Conservation (phyloP, 92 coral and sea anemone species). For the Paragorgia papillata region DNA sequence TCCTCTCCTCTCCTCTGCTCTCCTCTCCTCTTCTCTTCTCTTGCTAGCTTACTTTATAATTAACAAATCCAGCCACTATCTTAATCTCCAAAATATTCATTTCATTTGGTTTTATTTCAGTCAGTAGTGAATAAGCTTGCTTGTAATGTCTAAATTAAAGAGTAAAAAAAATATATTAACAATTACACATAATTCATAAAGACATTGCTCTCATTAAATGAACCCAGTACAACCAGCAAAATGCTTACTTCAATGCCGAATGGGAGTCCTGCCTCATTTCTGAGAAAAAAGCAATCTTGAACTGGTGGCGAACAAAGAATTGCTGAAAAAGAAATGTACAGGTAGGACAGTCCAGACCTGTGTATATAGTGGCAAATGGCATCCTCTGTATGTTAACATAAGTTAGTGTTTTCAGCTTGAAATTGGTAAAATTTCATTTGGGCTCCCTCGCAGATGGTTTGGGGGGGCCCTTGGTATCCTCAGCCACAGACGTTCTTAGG, state of each 20-base stretch:
- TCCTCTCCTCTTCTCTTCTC: neutral
- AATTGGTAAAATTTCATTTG: too few relatives aligned
- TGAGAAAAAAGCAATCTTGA: conserved; percentile 93
- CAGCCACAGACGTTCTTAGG: too few relatives aligned
- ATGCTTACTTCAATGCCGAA: conserved; percentile 84
- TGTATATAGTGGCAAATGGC: too few relatives aligned
- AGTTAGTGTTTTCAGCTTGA: too few relatives aligned
- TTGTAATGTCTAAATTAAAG: conserved; percentile 78
- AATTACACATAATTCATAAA: neutral
- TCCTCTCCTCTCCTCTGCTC: neutral
- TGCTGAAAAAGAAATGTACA: conserved; percentile 48
- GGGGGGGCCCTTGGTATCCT: too few relatives aligned
- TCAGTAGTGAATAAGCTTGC: conserved; percentile 83
- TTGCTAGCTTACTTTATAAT: conserved; percentile 71
- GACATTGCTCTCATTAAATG: too few relatives aligned
- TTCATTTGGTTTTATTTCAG: conserved; percentile 84
- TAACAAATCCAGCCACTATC: conserved; percentile 94
- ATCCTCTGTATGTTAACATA: too few relatives aligned
- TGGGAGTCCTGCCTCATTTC: conserved; percentile 98
- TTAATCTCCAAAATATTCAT: conserved; percentile 89
- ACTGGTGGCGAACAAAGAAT: conserved; percentile 89
- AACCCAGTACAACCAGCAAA: too few relatives aligned
- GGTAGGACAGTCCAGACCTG: too few relatives aligned
- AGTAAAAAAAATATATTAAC: neutral
- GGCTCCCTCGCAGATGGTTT: too few relatives aligned